Percentiles rank a stretch among this genome's conserved stretches.
Conservation (phyloP, 2,113 vertebrate species). For the Pongo abelii region DNA sequence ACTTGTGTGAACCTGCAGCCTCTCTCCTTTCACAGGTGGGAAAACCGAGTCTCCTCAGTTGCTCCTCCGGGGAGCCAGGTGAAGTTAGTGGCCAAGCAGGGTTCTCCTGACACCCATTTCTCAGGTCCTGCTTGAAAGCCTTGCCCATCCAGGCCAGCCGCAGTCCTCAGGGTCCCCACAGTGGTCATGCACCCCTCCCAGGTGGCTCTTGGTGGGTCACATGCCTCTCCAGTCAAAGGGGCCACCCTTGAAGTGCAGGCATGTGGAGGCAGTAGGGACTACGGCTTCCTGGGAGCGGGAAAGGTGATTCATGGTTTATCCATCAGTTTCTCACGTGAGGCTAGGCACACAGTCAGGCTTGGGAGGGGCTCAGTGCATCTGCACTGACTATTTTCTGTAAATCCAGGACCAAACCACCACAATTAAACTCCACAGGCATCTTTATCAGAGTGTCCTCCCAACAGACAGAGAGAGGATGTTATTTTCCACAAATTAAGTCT, state of each 20-base stretch:
- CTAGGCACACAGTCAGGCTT: background rate
- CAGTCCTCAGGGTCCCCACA: background rate
- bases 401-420: background rate
- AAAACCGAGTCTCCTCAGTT: background rate
- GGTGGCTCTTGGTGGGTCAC: background rate
- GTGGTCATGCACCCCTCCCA: background rate
- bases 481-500: conserved; percentile 51
- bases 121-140: background rate
- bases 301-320: background rate
- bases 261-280: background rate
- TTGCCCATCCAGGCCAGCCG: background rate
- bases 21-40: background rate
- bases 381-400: background rate
- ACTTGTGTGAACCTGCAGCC: background rate
- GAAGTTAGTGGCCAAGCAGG: background rate
- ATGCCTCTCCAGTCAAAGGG: background rate
- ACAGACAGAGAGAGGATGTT: background rate
- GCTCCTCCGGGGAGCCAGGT: background rate
- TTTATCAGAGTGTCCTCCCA: conserved; percentile 49
- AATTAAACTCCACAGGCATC: conserved; percentile 17
- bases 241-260: background rate
- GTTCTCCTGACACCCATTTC: background rate
- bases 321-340: fast-evolving
- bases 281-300: fast-evolving
- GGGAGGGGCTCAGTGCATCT: background rate